Base-by-base conservation (phyloP, 2,888 invertebrate genomes). In the Hecatera dysodea region DNA sequence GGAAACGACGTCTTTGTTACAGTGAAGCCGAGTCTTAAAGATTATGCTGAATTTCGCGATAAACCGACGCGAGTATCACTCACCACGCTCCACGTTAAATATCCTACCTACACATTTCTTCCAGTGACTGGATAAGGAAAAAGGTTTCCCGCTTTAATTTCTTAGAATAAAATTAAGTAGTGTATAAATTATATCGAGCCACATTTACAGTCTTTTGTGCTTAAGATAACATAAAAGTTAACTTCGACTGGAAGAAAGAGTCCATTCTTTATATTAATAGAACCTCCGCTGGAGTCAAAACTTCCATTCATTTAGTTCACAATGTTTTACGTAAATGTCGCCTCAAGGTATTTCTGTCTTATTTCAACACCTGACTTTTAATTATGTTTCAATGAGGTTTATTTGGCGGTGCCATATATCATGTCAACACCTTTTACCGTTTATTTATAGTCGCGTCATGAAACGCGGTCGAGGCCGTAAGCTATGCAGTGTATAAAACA, bases 391-490 rank as follows among this genome's bases (percentile, higher is more conserved):
- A 84, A 75, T 74, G 57, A 66, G 57, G 71, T 83, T 66, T 72
- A 78, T 84, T 81, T 72, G 70, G 64, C 46, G 39, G 55, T 59
- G 44, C 57, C 73, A 75, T 84, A 81, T 77, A 84, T 80, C 77
- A 80, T 84, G 82, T 82, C 75, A 78, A 84, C 83, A 74, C 74
- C 81, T 83, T 83, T 82, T 83, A 81, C 73, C 70, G 81, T 82
- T 84, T 86, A 86, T 89, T 85, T 85, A 85, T 76, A 86, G 82
- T 79, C 82, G 48, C 78, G 80, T 81, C 82, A 83, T 75, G 84
- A 86, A 89, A 88, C 72, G 85, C 88, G 89, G 87, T 88, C 87
- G 87, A 89, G 88, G 87, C 81, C 86, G 84, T 84, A 78, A 74
- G 81, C 72, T 83, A 78, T 85, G 83, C 85, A 84, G 81, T 67